Base-by-base conservation (phyloP, 2,797 vertebrate species). In the Lindbergichthys nudifrons region DNA sequence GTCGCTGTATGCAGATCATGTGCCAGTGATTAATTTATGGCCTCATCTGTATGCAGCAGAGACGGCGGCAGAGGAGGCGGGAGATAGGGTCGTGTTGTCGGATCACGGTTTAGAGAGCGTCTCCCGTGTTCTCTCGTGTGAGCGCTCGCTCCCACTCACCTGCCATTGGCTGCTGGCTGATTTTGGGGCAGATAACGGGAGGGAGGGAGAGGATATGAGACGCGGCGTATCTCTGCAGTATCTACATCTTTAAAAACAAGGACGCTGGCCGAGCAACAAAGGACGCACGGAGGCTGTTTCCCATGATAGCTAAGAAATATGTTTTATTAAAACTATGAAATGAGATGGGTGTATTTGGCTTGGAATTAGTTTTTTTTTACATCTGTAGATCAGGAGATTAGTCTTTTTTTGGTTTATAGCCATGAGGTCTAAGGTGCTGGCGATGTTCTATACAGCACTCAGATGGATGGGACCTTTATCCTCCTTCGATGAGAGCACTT, bases 11-110 rank as follows among this genome's bases (percentile, higher is more conserved):
- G 86, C 89, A 72, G 88, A 92, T 92, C 90, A 89, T 91, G 92
- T 84, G 87, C 83, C 83, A 83, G 77, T 93, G 91, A 94, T 94
- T 94, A 83, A 94, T 94, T 93, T 88, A 94, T 85, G 74, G 90
- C 86, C 87, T 92, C 91, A 90, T 94, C 90, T 91, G 83, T 91
- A 93, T 93, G 92, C 92, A 80, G 82, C 87, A 70, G 86, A 63
- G 81, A 84, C 65, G 32, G 64, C 69, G 72, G 62, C 77, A 59
- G 83, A 77, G 87, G 9, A 39, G 69, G 60, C 59, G 81, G 77
- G 82, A 78, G 84, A 85, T 78, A 59, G 75, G 73, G 81, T 87
- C 67, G 59, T 89, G 87, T 92, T 92, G 92, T 93, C 89, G 88
- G 90, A 90, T 88, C 84, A 71, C 88, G 91, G 94, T 94, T 91